Conservation (phyloP, 53 echinoderm and acorn worm species). For the Echinarachnius parma region DNA sequence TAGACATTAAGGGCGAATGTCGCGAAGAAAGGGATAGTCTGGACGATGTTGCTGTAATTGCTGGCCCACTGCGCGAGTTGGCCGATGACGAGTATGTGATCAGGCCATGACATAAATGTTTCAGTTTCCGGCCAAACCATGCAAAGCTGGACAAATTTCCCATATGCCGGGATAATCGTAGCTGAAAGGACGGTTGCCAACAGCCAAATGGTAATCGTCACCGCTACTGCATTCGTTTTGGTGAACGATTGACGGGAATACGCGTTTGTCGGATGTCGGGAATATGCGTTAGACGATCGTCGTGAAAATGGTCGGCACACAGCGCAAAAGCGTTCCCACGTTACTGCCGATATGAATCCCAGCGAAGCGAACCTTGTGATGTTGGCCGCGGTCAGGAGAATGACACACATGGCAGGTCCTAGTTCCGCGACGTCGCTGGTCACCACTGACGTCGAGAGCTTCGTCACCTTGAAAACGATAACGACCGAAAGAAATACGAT, state of each 20-base stretch:
- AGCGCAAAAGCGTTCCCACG: slow-evolving; percentile 78
- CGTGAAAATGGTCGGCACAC: slow-evolving; percentile 63
- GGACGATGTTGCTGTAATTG: slow-evolving; percentile 51
- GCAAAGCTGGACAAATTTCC: slow-evolving; percentile 19
- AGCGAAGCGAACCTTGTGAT: slow-evolving; percentile 76
- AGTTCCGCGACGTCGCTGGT: slow-evolving; percentile 51
- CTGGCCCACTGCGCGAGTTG: slow-evolving; percentile 23
- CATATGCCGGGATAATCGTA: slow-evolving; percentile 54
- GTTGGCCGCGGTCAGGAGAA: slow-evolving; percentile 52
- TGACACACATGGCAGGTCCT: slow-evolving; percentile 55
- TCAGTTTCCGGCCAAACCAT: slow-evolving; percentile 53
- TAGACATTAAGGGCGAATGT: slow-evolving; percentile 56
- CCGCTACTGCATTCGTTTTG: slow-evolving; percentile 8
- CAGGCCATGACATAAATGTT: slow-evolving; percentile 49
- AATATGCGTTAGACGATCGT: slow-evolving; percentile 20
- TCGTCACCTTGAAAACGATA: slow-evolving; percentile 58
- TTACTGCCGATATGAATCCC: slow-evolving; percentile 70
- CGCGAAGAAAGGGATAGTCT: slow-evolving; percentile 77
- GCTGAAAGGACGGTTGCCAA: slow-evolving; percentile 55
- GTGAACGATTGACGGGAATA: too few relatives aligned
- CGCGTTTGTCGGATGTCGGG: too few relatives aligned
- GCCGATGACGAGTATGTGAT: slow-evolving; percentile 11
- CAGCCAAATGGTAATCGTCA: slow-evolving; percentile 46
- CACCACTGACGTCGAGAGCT: slow-evolving; percentile 57
- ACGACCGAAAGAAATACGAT: slow-evolving; percentile 69